phyloP scores from a whole-genome alignment of 2,113 vertebrate species.

The Coreoperca whiteheadi region DNA sequence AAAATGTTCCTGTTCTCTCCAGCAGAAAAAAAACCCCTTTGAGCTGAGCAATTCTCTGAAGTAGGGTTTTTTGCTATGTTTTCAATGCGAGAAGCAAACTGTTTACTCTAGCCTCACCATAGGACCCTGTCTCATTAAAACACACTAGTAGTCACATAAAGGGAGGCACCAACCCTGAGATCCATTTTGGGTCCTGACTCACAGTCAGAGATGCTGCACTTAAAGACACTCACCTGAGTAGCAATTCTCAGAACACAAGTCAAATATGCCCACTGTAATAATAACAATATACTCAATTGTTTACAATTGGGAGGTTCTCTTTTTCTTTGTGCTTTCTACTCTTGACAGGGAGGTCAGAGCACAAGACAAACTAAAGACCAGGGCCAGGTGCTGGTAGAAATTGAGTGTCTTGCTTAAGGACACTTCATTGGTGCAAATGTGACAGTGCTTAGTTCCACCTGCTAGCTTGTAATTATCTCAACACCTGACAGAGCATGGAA shows the following conservation, averaged over 20 bases:
- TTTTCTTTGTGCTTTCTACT: not conserved
- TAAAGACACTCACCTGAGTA: not conserved
- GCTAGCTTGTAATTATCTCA: constrained; percentile 44
- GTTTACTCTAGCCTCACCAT: constrained; percentile 40
- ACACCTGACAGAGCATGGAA: constrained; percentile 37
- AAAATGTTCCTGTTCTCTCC: constrained; percentile 33
- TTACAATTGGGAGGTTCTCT: constrained; percentile 9
- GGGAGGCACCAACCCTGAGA: constrained; percentile 4
- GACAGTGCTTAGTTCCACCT: constrained; percentile 51
- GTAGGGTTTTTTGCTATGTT: constrained; percentile 17
- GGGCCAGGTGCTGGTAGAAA: not conserved
- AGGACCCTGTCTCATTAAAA: constrained; percentile 52
- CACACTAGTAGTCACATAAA: constrained; percentile 25
- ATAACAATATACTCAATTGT: constrained; percentile 11
- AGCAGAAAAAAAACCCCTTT: constrained; percentile 14
- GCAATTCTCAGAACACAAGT: constrained; percentile 12
- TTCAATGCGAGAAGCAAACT: constrained; percentile 30
- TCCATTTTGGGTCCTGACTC: constrained; percentile 2
- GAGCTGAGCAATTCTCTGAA: constrained; percentile 36
- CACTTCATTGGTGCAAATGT: constrained; percentile 23
- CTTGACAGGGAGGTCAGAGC: not conserved
- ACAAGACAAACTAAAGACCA: not conserved
- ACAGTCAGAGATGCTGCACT: not conserved
- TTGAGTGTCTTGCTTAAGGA: constrained; percentile 34
- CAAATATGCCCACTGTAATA: constrained; percentile 14